These are phyloP conservation scores for Gymnopithys bicolor DNA, from an alignment of 2,797 vertebrate genomes.

Conservation along the genomic window DNA sequence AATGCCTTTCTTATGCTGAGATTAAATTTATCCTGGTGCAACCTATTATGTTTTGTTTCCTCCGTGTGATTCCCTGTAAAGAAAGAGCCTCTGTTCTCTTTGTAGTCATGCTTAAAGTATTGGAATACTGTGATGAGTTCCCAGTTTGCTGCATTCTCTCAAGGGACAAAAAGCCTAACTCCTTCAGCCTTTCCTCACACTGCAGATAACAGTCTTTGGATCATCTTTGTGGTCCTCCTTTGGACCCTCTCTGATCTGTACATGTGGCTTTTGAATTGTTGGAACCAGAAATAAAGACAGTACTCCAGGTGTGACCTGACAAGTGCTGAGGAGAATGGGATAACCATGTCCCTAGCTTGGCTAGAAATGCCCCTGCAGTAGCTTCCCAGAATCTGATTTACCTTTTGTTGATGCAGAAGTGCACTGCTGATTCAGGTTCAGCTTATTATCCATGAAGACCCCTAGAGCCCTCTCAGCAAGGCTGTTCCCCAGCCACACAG, in stretches of 20 bases:
- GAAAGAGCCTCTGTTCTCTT: background rate
- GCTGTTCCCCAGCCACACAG: background rate
- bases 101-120: background rate
- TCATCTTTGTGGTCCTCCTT: rapidly evolving
- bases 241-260: background rate
- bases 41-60: background rate
- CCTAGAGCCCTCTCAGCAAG: background rate
- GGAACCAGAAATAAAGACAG: background rate
- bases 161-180: background rate
- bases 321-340: background rate
- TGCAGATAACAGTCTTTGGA: background rate
- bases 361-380: background rate
- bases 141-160: rapidly evolving
- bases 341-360: background rate
- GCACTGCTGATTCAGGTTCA: rapidly evolving
- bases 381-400: background rate
- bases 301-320: rapidly evolving
- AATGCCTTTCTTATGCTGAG: background rate
- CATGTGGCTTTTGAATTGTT: rapidly evolving
- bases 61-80: background rate
- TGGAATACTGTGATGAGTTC: background rate
- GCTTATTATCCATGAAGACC: background rate
- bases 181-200: background rate
- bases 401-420: background rate
- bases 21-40: background rate